Evolutionary conservation across 2,797 vertebrate species (phyloP).

Genomic region (Chelonia mydas): DNA sequence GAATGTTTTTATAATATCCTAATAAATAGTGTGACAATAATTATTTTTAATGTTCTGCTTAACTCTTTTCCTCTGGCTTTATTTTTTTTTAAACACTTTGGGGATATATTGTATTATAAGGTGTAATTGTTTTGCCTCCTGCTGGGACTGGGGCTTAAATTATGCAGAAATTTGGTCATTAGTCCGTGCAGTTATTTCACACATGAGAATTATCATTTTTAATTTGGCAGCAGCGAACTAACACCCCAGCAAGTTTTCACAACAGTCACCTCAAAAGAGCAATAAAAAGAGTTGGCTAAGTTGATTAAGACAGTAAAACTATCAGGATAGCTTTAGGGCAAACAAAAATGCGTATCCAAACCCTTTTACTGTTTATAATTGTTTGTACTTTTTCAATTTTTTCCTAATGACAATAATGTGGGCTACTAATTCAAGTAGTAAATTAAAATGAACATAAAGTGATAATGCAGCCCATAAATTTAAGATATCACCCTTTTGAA

Average conservation of each 20-base stretch:
- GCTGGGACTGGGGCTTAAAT: conserved; percentile 77
- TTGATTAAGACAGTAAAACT: conserved; percentile 88
- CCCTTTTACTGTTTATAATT: conserved; percentile 74
- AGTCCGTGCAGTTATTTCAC: conserved; percentile 84
- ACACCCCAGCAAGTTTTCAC: conserved; percentile 81
- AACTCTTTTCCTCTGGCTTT: not conserved
- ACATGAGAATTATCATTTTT: conserved; percentile 86
- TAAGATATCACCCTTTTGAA: conserved; percentile 73
- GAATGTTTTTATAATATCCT: not conserved
- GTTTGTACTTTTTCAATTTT: conserved; percentile 33
- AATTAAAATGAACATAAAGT: conserved; percentile 80
- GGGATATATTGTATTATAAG: conserved; percentile 65
- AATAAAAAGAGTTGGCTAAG: conserved; percentile 83
- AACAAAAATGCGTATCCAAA: conserved; percentile 82
- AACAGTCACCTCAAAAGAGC: conserved; percentile 80
- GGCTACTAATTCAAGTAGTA: conserved; percentile 79
- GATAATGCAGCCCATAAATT: conserved; percentile 78
- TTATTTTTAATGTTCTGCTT: not conserved
- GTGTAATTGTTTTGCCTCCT: conserved; percentile 81
- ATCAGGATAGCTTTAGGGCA: conserved; percentile 79
- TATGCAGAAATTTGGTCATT: conserved; percentile 83
- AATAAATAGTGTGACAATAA: not conserved
- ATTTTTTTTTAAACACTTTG: conserved; percentile 34
- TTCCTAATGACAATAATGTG: conserved; percentile 71
- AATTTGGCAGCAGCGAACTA: conserved; percentile 83